Conservation (phyloP, 1,140 invertebrate genomes). For the Hirudo medicinalis region DNA sequence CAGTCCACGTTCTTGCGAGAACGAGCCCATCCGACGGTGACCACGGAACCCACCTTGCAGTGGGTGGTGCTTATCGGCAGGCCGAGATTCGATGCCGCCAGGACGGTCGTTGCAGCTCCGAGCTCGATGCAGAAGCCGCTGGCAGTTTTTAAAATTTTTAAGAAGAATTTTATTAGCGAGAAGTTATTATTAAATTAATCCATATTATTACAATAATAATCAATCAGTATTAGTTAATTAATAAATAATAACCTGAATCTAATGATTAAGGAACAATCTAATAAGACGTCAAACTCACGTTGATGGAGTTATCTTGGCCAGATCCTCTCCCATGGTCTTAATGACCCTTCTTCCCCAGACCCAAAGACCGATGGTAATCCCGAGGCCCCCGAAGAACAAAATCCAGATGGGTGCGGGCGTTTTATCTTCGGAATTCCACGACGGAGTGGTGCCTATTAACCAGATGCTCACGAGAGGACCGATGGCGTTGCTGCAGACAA, state of each 20-base stretch:
- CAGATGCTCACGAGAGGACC: slow-evolving; percentile 87
- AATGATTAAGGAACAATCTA: background rate
- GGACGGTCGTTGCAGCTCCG: slow-evolving; percentile 86
- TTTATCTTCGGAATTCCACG: slow-evolving; percentile 62
- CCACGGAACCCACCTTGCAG: slow-evolving; percentile 92
- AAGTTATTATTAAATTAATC: too few relatives aligned
- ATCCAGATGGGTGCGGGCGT: slow-evolving; percentile 71
- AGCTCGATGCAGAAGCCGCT: slow-evolving; percentile 90
- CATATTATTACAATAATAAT: too few relatives aligned
- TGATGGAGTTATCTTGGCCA: slow-evolving; percentile 80
- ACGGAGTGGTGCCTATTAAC: slow-evolving; percentile 55
- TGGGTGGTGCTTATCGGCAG: slow-evolving; percentile 93
- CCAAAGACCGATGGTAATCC: slow-evolving; percentile 88
- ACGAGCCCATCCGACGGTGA: slow-evolving; percentile 68
- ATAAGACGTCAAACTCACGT: background rate
- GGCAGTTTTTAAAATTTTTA: slow-evolving; percentile 8
- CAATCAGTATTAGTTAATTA: too few relatives aligned
- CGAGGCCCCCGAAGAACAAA: slow-evolving; percentile 80
- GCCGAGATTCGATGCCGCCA: slow-evolving; percentile 85
- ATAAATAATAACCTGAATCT: background rate
- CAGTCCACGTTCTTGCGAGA: slow-evolving; percentile 66
- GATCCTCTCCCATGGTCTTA: slow-evolving; percentile 85
- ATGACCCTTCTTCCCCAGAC: slow-evolving; percentile 88
- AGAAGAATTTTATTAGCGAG: too few relatives aligned
- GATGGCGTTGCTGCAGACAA: slow-evolving; percentile 72